Evolutionary conservation across 1,140 invertebrate species (phyloP).

Genomic region (Pollicipes pollicipes): DNA sequence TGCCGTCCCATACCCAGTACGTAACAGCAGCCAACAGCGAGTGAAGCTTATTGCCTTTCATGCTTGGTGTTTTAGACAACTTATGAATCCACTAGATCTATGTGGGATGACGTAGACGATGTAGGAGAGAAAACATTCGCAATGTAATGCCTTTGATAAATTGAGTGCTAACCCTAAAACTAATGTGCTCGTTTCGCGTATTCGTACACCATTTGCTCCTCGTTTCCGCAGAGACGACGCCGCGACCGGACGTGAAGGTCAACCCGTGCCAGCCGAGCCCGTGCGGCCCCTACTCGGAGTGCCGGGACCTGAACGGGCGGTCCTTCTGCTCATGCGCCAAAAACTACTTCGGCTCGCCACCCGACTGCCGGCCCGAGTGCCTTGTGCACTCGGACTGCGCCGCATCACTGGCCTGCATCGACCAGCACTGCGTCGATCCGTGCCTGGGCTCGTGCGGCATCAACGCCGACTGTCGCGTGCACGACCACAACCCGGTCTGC

Average conservation of each 20-base stretch:
- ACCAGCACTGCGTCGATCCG: slow-evolving; percentile 52
- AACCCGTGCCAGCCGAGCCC: slow-evolving; percentile 41
- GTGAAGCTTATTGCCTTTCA: too few relatives aligned
- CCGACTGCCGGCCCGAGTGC: slow-evolving; percentile 47
- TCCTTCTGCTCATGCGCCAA: slow-evolving; percentile 29
- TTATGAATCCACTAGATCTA: too few relatives aligned
- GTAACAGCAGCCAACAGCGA: neutral
- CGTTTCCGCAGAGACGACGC: slow-evolving; percentile 6
- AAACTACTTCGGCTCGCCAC: slow-evolving; percentile 25
- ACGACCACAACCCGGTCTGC: slow-evolving; percentile 36
- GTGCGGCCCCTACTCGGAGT: slow-evolving; percentile 50
- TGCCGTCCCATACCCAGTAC: slow-evolving; percentile 31
- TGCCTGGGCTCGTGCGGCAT: slow-evolving; percentile 27
- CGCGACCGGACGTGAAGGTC: neutral
- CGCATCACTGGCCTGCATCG: slow-evolving; percentile 57
- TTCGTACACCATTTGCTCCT: too few relatives aligned
- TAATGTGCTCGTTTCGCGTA: too few relatives aligned
- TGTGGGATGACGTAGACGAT: too few relatives aligned
- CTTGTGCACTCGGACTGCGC: slow-evolving; percentile 57
- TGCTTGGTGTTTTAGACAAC: too few relatives aligned
- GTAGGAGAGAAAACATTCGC: too few relatives aligned
- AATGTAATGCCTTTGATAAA: too few relatives aligned
- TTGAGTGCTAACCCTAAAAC: too few relatives aligned
- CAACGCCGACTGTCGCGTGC: slow-evolving; percentile 23
- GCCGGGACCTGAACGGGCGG: slow-evolving; percentile 41